phyloP scores from a whole-genome alignment of 2,888 invertebrate genomes.

The Resseliella maxima region DNA sequence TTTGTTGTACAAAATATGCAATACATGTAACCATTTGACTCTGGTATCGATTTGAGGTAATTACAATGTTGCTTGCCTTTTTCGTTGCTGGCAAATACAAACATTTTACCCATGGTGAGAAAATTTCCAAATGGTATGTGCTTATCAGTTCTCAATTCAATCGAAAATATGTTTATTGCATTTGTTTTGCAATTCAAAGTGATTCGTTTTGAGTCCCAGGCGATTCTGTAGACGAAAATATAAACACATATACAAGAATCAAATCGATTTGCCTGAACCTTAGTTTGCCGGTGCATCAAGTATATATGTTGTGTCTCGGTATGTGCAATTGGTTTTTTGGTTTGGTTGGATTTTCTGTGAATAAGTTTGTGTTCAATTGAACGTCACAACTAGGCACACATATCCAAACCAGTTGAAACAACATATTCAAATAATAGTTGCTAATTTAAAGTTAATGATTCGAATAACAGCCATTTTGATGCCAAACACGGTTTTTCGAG shows the following conservation, averaged over 20 bases:
- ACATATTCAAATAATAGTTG: slow-evolving; percentile 57
- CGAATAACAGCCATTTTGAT: slow-evolving; percentile 56
- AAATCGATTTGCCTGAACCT: too few relatives aligned
- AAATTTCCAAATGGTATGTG: not conserved
- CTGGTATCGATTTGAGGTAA: slow-evolving; percentile 42
- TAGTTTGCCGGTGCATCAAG: too few relatives aligned
- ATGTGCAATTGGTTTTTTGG: too few relatives aligned
- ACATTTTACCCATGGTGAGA: not conserved
- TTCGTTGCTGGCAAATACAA: not conserved
- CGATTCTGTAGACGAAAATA: not conserved
- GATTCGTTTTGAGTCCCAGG: slow-evolving; percentile 37
- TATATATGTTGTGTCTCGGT: too few relatives aligned
- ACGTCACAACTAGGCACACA: slow-evolving; percentile 32
- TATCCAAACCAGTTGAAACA: slow-evolving; percentile 43
- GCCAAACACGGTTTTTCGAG: slow-evolving; percentile 46
- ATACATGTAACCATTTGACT: slow-evolving; percentile 6
- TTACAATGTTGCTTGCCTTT: slow-evolving; percentile 35
- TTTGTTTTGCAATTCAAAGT: slow-evolving; percentile 27
- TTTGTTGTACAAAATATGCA: slow-evolving; percentile 7
- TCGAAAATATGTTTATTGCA: slow-evolving; percentile 50
- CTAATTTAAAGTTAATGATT: slow-evolving; percentile 57
- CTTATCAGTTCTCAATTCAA: slow-evolving; percentile 43
- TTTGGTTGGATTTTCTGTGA: too few relatives aligned
- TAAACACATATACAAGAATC: too few relatives aligned
- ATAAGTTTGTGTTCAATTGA: not conserved